Evolutionary conservation across 2,113 vertebrate species (phyloP).

Genomic region (Ciconia stormi): DNA sequence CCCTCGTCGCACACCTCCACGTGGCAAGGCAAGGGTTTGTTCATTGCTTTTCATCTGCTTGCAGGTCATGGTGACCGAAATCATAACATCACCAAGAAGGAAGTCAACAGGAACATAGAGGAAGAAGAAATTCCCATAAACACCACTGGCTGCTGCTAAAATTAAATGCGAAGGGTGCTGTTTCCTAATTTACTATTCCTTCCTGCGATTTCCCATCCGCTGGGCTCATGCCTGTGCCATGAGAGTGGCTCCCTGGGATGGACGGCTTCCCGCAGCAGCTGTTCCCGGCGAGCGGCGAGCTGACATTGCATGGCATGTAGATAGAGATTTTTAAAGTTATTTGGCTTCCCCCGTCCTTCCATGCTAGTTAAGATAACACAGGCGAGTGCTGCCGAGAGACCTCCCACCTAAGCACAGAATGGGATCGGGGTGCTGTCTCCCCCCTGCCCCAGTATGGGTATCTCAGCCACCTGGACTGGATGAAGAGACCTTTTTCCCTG

Average conservation of each 20-base stretch:
- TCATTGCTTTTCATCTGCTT: neutral
- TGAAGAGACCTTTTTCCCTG: neutral
- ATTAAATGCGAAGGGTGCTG: conserved; percentile 16
- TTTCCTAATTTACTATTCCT: conserved; percentile 9
- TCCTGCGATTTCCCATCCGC: neutral
- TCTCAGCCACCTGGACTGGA: neutral
- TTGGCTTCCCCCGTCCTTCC: neutral
- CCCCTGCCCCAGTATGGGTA: too few relatives aligned
- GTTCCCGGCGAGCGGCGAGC: neutral
- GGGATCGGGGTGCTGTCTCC: neutral
- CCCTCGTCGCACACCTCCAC: neutral
- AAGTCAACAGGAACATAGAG: conserved; percentile 24
- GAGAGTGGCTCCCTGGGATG: neutral
- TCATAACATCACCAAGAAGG: neutral
- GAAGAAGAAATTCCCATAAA: neutral
- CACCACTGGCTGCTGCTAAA: conserved; percentile 26
- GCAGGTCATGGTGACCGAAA: neutral
- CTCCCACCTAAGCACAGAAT: accelerated
- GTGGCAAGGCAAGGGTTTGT: neutral
- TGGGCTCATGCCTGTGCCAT: neutral
- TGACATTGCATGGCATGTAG: neutral
- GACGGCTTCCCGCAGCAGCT: neutral
- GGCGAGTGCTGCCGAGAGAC: accelerated
- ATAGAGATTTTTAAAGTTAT: neutral
- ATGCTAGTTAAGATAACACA: accelerated